phyloP scores from a whole-genome alignment of 2,888 invertebrate genomes.

The Thalpophila matura region DNA sequence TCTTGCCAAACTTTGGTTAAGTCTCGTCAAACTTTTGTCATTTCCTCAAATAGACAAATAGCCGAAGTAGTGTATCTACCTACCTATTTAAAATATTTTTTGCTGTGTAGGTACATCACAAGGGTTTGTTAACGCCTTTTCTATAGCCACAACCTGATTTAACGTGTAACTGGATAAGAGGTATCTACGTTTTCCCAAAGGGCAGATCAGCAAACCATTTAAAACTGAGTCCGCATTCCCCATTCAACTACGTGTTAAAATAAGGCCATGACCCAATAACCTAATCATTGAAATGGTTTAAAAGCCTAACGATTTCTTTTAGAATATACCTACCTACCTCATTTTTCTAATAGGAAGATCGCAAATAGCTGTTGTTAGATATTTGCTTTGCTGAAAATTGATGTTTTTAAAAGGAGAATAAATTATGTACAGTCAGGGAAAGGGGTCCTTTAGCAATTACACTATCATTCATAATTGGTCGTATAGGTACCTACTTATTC shows the following conservation, averaged over 20 bases:
- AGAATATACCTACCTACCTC: neutral
- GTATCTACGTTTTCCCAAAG: constrained; percentile 12
- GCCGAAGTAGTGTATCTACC: no score
- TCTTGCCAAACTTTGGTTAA: no score
- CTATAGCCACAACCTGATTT: neutral
- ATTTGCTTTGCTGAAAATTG: no score
- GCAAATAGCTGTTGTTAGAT: no score
- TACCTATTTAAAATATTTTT: neutral
- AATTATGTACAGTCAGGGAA: no score
- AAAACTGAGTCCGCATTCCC: constrained; percentile 12
- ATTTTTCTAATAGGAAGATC: no score
- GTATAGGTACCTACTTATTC: no score
- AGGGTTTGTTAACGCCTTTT: neutral
- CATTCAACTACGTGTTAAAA: constrained; percentile 22
- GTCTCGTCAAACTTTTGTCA: no score
- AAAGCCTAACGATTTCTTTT: neutral
- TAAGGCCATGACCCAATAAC: constrained; percentile 15
- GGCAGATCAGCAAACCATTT: constrained; percentile 31
- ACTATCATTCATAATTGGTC: no score
- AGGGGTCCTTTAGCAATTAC: no score
- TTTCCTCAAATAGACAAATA: no score
- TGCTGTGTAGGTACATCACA: neutral
- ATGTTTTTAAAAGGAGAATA: no score
- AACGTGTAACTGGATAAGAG: neutral
- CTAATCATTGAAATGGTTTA: neutral